These are phyloP conservation scores for Vulpes ferrilata DNA, from an alignment of 2,113 vertebrate species.

Conservation along the genomic window DNA sequence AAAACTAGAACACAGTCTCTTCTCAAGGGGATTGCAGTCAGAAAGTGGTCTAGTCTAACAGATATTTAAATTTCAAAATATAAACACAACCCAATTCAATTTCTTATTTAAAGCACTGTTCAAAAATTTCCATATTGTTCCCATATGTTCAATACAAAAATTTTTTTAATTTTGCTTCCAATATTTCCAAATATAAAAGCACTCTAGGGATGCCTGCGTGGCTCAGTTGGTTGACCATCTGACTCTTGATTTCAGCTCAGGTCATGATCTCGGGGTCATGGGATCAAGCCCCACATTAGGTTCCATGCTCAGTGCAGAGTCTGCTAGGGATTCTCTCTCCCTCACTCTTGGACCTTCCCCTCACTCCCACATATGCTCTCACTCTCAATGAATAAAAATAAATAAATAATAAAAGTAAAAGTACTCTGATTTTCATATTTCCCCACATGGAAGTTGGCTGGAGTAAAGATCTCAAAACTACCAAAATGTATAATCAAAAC, in stretches of 20 bases:
- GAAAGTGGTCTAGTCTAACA: neutral
- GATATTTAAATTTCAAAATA: constrained; percentile 27
- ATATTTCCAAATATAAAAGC: constrained; percentile 45
- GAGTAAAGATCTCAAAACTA: neutral
- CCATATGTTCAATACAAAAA: neutral
- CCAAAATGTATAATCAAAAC: constrained; percentile 28
- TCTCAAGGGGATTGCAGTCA: neutral
- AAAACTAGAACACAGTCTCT: neutral
- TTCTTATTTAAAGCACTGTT: constrained; percentile 19
- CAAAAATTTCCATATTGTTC: neutral
- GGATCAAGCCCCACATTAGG: neutral
- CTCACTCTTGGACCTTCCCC: neutral
- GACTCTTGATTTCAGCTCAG: neutral
- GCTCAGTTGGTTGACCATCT: neutral
- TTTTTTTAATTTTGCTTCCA: constrained; percentile 21
- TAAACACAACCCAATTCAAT: neutral
- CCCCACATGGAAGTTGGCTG: neutral
- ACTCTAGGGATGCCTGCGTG: neutral
- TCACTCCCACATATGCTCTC: neutral
- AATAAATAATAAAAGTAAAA: neutral
- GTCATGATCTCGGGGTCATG: neutral
- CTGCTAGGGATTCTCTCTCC: neutral
- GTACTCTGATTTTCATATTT: neutral
- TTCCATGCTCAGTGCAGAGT: neutral
- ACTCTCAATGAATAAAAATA: neutral